Conservation (phyloP, 64 coral and sea anemone genomes). For the Exaiptasia diaphana region DNA sequence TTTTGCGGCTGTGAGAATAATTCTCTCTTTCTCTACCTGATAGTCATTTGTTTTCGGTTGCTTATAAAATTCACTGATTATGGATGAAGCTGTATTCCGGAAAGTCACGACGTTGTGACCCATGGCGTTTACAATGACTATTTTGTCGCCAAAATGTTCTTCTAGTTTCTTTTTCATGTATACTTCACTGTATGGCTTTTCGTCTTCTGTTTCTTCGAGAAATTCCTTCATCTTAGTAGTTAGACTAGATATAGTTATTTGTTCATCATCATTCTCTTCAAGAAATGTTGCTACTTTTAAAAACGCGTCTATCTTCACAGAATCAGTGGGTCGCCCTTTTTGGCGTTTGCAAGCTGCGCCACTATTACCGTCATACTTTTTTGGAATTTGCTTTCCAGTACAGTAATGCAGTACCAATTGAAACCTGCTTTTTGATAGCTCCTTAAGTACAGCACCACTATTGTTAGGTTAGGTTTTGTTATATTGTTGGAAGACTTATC, state of each 20-base stretch:
- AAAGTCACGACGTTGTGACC: conserved; percentile 42
- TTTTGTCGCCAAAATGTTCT: conserved; percentile 41
- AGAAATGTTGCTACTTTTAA: conserved; percentile 29
- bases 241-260: conserved; percentile 16
- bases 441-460: no score
- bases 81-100: not conserved
- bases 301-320: conserved; percentile 8
- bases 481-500: no score
- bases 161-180: conserved; percentile 52
- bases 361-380: not conserved
- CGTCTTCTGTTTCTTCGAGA: not conserved
- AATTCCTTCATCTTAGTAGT: conserved; percentile 8
- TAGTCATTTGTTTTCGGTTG: not conserved
- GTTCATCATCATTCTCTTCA: conserved; percentile 51
- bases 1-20: conserved; percentile 46
- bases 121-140: conserved; percentile 13
- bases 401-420: no score
- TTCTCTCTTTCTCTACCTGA: conserved; percentile 3
- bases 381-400: conserved; percentile 3
- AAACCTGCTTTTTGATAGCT: no score
- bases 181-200: conserved; percentile 4
- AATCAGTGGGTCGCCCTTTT: not conserved
- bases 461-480: no score
- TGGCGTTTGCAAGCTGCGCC: not conserved
- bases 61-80: conserved; percentile 19